A percentile compares a stretch with the other conserved stretches of the same genome.
Evolutionary conservation across 2,888 invertebrate species (phyloP).

Genomic region (Opisthograptis luteolata): DNA sequence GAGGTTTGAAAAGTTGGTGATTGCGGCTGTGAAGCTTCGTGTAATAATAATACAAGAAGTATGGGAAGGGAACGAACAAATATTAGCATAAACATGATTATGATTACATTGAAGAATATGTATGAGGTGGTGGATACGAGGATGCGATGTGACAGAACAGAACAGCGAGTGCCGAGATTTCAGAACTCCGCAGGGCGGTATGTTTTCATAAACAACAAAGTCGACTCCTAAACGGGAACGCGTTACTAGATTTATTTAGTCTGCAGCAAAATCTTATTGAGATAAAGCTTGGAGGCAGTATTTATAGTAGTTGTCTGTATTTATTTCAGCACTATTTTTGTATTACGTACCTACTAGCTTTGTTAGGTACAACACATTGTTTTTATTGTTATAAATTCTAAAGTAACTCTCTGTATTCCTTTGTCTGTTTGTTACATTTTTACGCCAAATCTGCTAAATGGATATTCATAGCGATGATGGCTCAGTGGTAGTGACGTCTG

Average conservation of each 20-base stretch:
- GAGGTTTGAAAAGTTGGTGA: constrained; percentile 14
- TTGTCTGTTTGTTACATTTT: too few relatives aligned
- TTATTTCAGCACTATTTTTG: too few relatives aligned
- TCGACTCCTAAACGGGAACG: not conserved
- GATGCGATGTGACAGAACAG: constrained; percentile 21
- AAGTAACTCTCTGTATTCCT: too few relatives aligned
- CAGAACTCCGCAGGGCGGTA: not conserved
- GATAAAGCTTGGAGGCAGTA: too few relatives aligned
- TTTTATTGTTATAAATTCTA: too few relatives aligned
- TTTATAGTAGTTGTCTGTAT: too few relatives aligned
- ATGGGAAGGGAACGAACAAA: constrained; percentile 38
- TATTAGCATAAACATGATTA: constrained; percentile 59
- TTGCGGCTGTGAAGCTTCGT: constrained; percentile 2
- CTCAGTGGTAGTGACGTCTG: too few relatives aligned
- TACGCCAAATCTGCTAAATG: too few relatives aligned
- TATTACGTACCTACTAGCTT: too few relatives aligned
- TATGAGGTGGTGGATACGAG: constrained; percentile 50
- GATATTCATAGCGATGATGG: too few relatives aligned
- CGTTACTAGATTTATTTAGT: not conserved
- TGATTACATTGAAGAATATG: constrained; percentile 59
- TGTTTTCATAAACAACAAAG: constrained; percentile 17
- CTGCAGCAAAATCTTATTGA: not conserved
- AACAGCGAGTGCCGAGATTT: constrained; percentile 21
- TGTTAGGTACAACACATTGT: too few relatives aligned
- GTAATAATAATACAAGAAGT: constrained; percentile 9